Base-by-base conservation (phyloP, 2,797 vertebrate genomes). In the Cirrhinus mrigala region DNA sequence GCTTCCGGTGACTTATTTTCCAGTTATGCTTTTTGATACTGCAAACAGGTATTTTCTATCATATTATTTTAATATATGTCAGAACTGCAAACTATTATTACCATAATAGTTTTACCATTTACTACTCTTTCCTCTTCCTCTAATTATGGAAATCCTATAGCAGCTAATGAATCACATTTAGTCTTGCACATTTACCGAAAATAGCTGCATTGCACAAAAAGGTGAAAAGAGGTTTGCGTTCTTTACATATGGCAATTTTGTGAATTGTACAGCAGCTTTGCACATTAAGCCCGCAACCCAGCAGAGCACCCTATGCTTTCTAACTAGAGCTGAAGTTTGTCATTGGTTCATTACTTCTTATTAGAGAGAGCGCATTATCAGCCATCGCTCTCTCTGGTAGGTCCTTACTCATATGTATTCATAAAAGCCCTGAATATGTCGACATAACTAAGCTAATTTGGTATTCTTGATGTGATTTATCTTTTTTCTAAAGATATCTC, bases 401-500 rank as follows among this genome's bases (percentile, higher is more conserved):
- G 50, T 80, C 52, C 62, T 62, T 64, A 62, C 50, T 80, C 77
- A 85, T 80, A 78, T 77, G 77, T 48, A 80, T 80, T 80, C 68
- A 80, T 71, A 85, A 79, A 85, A 73, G 84, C 75, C 75, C 66
- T 70, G 75, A 84, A 84, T 84, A 79, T 79, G 75, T 84, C 64
- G 75, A 84, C 69, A 62, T 71, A 80, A 80, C 66, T 22, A 80
- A 82, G 33, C 85, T 81, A 77, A 78, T 82, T 76, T 81, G 37
- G 58, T 75, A 81, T 76, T 75, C 84, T 24, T 76, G 62, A 68
- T 62, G 50, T 86, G 74, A 82, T 77, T 82, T 82, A 82, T 77
- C 85, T 62, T 60, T 69, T 71, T 82, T 82, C 85, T 77, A 77
- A 82, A 86, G 79, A 86, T 82, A 77, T 86, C 71, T 78, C 58